Evolutionary conservation across 2,888 invertebrate genomes (phyloP).

Genomic region (Calameuta filiformis): DNA sequence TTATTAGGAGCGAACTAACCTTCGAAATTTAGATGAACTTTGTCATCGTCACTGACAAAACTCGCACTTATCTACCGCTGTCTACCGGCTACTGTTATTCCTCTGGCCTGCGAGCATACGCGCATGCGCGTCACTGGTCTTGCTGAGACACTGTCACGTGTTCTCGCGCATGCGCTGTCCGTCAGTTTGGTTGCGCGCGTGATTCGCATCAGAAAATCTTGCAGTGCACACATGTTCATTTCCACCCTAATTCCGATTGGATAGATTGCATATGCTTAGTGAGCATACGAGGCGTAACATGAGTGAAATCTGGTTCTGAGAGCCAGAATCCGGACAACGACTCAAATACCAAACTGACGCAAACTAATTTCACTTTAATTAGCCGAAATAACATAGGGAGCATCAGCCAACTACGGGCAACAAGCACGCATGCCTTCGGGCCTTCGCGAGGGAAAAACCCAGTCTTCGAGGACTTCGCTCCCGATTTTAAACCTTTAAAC

Average conservation of each 20-base stretch:
- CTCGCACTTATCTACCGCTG: neutral
- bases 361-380: slow-evolving; percentile 21
- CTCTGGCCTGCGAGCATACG: neutral
- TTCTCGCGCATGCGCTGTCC: no score
- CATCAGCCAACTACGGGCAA: slow-evolving; percentile 7
- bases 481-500: neutral
- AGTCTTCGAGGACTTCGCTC: neutral
- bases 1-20: neutral
- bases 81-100: neutral
- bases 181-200: no score
- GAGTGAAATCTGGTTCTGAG: neutral
- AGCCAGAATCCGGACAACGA: neutral
- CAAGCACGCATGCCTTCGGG: slow-evolving; percentile 6
- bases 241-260: neutral
- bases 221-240: neutral
- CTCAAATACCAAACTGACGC: slow-evolving; percentile 1
- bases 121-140: neutral
- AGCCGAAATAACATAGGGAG: slow-evolving; percentile 14
- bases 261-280: neutral
- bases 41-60: neutral
- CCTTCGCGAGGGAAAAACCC: neutral
- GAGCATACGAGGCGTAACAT: neutral
- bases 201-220: neutral
- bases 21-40: neutral
- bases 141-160: neutral